phyloP scores from a whole-genome alignment of 2,113 vertebrate genomes.

The Nematolebias whitei region DNA sequence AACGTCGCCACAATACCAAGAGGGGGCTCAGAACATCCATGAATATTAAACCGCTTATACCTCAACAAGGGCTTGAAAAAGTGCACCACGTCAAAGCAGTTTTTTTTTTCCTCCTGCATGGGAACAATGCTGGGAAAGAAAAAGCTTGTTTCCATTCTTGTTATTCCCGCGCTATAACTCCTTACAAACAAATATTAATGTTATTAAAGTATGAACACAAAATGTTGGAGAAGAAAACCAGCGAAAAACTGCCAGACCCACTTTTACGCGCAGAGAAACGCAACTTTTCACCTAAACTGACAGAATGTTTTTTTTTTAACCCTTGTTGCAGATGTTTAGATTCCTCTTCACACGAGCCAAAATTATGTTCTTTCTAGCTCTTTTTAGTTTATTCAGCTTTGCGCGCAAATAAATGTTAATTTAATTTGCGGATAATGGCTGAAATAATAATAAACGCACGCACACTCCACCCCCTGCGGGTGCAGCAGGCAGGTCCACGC shows the following conservation, averaged over 20 bases:
- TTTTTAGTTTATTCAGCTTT: background rate
- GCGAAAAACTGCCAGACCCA: constrained; percentile 56
- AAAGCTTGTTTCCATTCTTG: constrained; percentile 73
- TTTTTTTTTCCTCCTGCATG: constrained; percentile 60
- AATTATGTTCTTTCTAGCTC: background rate
- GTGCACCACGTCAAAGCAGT: constrained; percentile 82
- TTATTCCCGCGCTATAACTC: constrained; percentile 72
- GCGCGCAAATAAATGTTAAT: background rate
- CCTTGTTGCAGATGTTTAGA: background rate
- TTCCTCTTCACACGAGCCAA: background rate
- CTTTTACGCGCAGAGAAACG: constrained; percentile 23
- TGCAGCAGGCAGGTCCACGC: constrained; percentile 79
- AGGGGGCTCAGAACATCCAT: constrained; percentile 89
- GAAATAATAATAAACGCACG: too few species aligned
- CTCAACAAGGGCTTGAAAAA: constrained; percentile 79
- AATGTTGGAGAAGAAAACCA: constrained; percentile 71
- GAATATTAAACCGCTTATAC: constrained; percentile 92
- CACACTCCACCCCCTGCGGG: too few species aligned
- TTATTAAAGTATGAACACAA: constrained; percentile 69
- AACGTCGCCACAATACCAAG: constrained; percentile 89
- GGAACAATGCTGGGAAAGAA: constrained; percentile 67
- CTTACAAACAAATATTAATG: constrained; percentile 61
- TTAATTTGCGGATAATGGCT: constrained; percentile 1
- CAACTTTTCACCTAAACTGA: background rate
- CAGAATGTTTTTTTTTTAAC: background rate